Evolutionary conservation across 2,888 invertebrate species (phyloP), one percentile per base, ranked within the genome.

Genomic region (Hypsopygia costalis): DNA sequence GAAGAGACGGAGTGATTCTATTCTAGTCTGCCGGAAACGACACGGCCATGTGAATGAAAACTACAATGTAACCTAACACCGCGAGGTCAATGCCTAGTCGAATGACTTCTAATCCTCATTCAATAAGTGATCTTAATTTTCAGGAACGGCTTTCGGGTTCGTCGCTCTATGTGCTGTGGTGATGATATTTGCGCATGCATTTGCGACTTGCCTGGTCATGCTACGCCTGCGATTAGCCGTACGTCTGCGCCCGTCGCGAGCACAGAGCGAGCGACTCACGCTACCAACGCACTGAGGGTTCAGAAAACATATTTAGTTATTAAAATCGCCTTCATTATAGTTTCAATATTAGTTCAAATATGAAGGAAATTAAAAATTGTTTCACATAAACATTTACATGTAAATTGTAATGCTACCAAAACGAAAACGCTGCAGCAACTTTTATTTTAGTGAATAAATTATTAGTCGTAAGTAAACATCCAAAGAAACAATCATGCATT

Each of bases 111-210:
- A 16, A 16, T 4, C 16, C 4, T 4, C 4, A 16, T 16, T 25
- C n/a, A 25, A 5, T 32, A 12, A 6, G 7, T 4, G 1, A 4
- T 20, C 8, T 36, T 22, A 10, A 8, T 31, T 12, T 20, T 25
- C 69, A 88, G 87, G 74, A 0, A 62, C 75, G 21, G 87, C 87
- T 1, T 63, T 88, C 6, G 86, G 81, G 1, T 88, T 88, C 61
- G 87, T 87, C 8, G 71, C 81, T 0, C 59, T 87, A 1, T 86
- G 87, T 45, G 87, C 87, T 0, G 69, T 73, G 21, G 86, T 88
- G 47, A 63, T 87, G 67, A 70, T 82, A 40, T 58, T 69, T 25
- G 79, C 83, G 12, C 86, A 86, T 55, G 73, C 73, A 12, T 50
- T 82, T n/a, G 82, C 81, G 1, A 76, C 81, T 2, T 53, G 59